Base-by-base conservation (phyloP, 1,140 invertebrate genomes). In the Drosophila pseudoananassae region DNA sequence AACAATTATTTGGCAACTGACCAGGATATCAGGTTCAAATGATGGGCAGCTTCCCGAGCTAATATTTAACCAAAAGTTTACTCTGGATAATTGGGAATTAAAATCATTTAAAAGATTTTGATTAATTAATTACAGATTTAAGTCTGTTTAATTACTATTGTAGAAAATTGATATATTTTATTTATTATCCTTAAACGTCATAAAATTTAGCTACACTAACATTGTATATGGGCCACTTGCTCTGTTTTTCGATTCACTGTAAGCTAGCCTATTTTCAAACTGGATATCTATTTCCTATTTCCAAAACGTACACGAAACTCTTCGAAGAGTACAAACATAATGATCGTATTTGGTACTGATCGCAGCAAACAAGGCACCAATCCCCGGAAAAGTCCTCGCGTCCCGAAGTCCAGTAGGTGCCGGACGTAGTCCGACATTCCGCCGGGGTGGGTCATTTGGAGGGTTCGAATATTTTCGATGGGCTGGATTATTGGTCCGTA, bases 251-350 rank as follows among this genome's bases (percentile, higher is more conserved):
- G 4, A 3, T 40, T 40, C n/a, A 40, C 38, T 14, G 12, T 3
- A 4, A 14, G 15, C 12, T 20, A 20, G 2, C 20, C 20, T 20
- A 20, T 20, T 20, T 20, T 20, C 20, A 3, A 0, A 20, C 20
- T 20, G 0, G 20, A 20, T 20, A 3, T 20, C 20, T 20, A 20
- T 20, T 20, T 10, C 3, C 10, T n/a, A n/a, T n/a, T n/a, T 15
- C 82, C 82, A 57, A 78, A 85, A 7, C 43, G 25, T 9, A 64
- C 10, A n/a, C 82, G 64, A 3, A 85, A 47, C 50, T 85, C 60
- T 46, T 85, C 82, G 46, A 81, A 85, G 9, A 65, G 8, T 23
- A 87, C 3, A 46, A 85, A 75, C 5, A 60, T 74, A 4, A 78
- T 57, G 5, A 80, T 74, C 17, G 82, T 85, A 45, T 65, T 71